Conservation (phyloP, 2,113 vertebrate species). For the Strix uralensis region DNA sequence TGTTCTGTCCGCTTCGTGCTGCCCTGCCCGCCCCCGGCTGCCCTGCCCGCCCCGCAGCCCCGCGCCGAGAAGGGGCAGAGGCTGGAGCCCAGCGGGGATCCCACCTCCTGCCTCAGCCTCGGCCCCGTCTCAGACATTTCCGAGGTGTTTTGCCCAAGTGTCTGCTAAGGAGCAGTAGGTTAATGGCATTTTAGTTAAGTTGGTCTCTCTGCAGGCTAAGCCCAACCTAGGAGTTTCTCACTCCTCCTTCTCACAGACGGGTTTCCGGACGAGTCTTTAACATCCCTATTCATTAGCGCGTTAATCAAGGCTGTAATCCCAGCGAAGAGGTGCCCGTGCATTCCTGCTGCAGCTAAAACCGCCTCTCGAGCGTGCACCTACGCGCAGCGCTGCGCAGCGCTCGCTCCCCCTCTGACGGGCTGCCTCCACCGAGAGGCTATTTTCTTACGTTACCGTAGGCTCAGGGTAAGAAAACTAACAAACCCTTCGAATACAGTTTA, state of each 20-base stretch:
- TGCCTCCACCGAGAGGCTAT: background rate
- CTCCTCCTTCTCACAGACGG: slow-evolving; percentile 45
- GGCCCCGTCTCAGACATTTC: background rate
- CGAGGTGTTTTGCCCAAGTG: background rate
- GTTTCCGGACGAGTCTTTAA: slow-evolving; percentile 53
- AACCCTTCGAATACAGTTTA: slow-evolving; percentile 68
- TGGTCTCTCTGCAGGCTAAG: slow-evolving; percentile 32
- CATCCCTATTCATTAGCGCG: slow-evolving; percentile 69
- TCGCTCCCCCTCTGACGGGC: background rate
- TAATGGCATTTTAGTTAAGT: slow-evolving; percentile 49
- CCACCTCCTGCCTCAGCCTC: background rate
- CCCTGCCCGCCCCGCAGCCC: background rate
- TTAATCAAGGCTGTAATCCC: slow-evolving; percentile 47
- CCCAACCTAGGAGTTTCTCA: slow-evolving; percentile 39
- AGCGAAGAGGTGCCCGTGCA: background rate
- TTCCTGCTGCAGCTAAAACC: slow-evolving; percentile 3
- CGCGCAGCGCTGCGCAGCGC: background rate
- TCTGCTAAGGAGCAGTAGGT: slow-evolving; percentile 24
- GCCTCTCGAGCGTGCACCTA: background rate
- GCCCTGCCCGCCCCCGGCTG: background rate
- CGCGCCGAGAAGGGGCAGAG: background rate
- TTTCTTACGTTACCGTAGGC: slow-evolving; percentile 43
- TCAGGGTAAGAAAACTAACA: slow-evolving; percentile 70
- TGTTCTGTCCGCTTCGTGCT: too few relatives aligned
- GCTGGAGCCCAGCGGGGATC: background rate